Evolutionary conservation across 2,797 vertebrate genomes (phyloP).

Genomic region (Tapirus indicus): DNA sequence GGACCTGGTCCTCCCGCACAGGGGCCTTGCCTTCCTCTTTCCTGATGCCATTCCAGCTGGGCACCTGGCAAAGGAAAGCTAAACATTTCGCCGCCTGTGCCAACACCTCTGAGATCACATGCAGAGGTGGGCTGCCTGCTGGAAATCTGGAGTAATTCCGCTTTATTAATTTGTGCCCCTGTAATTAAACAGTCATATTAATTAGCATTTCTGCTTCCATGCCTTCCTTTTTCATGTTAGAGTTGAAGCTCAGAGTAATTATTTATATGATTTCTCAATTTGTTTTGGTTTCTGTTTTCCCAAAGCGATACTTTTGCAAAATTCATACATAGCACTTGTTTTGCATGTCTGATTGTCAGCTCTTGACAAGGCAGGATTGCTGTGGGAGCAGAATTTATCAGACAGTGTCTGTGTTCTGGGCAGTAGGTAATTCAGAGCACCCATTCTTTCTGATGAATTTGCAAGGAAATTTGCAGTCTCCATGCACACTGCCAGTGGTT

Average conservation of each 20-base stretch:
- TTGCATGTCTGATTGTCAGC: constrained; percentile 72
- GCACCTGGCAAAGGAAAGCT: neutral
- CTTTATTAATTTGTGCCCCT: constrained; percentile 76
- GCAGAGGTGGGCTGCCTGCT: constrained; percentile 32
- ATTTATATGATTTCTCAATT: constrained; percentile 83
- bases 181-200: constrained; percentile 80
- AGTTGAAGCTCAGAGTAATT: constrained; percentile 80
- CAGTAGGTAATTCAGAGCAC: neutral
- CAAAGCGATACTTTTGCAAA: constrained; percentile 78
- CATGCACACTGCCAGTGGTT: neutral
- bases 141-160: constrained; percentile 47
- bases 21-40: neutral
- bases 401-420: neutral
- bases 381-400: constrained; percentile 5
- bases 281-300: constrained; percentile 83
- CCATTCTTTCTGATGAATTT: neutral
- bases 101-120: constrained; percentile 43
- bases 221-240: constrained; percentile 77
- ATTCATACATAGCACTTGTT: constrained; percentile 73
- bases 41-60: constrained; percentile 25
- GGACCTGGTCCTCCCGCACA: neutral
- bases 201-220: constrained; percentile 76
- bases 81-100: neutral
- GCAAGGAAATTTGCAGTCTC: neutral
- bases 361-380: constrained; percentile 55